A percentile compares a stretch with the other conserved stretches of the same genome.
phyloP scores from a whole-genome alignment of 2,797 vertebrate species.

The Coluber constrictor region DNA sequence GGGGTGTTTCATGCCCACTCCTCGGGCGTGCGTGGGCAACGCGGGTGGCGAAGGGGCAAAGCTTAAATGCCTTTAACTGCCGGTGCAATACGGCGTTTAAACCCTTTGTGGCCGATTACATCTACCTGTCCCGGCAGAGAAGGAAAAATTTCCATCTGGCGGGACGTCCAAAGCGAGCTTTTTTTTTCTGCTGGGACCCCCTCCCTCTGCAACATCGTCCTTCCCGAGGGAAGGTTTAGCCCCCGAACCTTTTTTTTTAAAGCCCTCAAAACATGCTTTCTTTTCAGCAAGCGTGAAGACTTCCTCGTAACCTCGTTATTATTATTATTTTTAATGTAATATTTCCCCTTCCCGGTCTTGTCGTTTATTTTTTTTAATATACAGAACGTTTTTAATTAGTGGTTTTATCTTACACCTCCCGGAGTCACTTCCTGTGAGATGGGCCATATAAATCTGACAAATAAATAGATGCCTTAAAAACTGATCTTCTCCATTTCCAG shows the following conservation, averaged over 20 bases:
- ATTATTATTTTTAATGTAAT: neutral
- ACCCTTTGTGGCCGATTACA: neutral
- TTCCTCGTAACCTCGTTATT: neutral
- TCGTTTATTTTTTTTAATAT: neutral
- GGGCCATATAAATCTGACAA: neutral
- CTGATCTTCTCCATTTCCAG: neutral
- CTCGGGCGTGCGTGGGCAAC: neutral
- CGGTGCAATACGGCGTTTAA: neutral
- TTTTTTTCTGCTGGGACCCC: neutral
- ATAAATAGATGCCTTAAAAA: neutral
- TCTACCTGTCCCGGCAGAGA: neutral
- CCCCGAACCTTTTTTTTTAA: neutral
- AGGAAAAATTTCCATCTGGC: neutral
- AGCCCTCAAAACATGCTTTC: neutral
- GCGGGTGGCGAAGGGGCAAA: neutral
- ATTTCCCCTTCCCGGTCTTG: neutral
- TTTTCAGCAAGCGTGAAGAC: neutral
- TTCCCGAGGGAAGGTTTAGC: neutral
- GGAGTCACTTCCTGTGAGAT: neutral
- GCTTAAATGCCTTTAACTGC: neutral
- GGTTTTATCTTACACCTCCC: neutral
- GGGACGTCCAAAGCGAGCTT: neutral
- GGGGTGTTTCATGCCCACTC: neutral
- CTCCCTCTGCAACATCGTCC: neutral
- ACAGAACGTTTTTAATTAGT: neutral